Conservation (phyloP, 1,140 invertebrate species). For the Pteromalus puparum region DNA sequence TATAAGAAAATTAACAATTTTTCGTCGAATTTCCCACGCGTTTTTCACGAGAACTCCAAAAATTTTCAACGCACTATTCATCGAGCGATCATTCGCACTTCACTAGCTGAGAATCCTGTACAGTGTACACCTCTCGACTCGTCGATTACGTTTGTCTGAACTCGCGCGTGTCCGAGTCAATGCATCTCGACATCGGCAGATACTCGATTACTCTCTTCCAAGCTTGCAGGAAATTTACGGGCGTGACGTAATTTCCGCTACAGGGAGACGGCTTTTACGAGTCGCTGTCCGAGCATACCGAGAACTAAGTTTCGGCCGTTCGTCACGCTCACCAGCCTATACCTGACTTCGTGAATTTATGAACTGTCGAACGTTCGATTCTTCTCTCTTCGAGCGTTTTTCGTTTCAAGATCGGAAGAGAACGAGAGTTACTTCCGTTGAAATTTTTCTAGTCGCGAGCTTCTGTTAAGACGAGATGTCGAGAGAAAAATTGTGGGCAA, state of each 20-base stretch:
- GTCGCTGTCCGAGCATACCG: not conserved
- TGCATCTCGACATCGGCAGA: not conserved
- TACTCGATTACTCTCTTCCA: not conserved
- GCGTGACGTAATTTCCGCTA: slow-evolving; percentile 40
- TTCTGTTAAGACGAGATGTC: no score
- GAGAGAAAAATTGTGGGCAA: not conserved
- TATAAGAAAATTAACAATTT: no score
- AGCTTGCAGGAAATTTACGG: slow-evolving; percentile 33
- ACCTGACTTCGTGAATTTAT: not conserved
- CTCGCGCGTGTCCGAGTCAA: not conserved
- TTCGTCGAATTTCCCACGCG: no score
- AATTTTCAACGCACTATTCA: no score
- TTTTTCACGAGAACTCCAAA: no score
- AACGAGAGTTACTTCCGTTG: not conserved
- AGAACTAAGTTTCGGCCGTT: not conserved
- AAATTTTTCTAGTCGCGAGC: no score
- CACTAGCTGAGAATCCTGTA: no score
- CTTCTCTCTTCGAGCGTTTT: not conserved
- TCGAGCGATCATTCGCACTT: no score
- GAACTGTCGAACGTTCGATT: not conserved
- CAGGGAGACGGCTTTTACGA: not conserved
- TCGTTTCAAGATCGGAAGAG: not conserved
- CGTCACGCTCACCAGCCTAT: not conserved
- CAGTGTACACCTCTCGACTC: not conserved
- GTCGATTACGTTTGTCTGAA: not conserved